Evolutionary conservation across 2,113 vertebrate genomes (phyloP), one percentile per base, ranked within the genome.

Genomic region (Lethenteron camtschaticum): DNA sequence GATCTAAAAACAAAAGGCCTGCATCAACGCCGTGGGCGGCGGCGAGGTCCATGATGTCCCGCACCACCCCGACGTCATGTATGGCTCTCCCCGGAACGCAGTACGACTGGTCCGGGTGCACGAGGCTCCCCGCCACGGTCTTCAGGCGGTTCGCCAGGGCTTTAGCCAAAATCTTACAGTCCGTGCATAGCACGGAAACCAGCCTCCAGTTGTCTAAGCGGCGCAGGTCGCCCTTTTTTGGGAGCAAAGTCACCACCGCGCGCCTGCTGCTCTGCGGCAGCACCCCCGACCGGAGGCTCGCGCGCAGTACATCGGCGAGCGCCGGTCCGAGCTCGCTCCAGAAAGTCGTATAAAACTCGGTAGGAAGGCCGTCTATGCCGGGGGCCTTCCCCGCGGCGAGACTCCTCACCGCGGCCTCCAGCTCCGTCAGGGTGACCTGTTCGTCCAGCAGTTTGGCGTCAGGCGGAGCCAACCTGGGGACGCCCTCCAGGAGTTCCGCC

Each of bases 131-230:
- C 14, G 18, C 18, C 60, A 66, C 8, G 18, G 60, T 14, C 18
- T 66, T 66, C 14, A 66, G 60, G 60, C 60, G 60, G 60, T 66
- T 66, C 14, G 60, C 60, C 14, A 66, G 60, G 18, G 9, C 5
- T 66, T 66, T 66, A n/a, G 60, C 14, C 8, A 66, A 66, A 9
- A 66, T 66, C 60, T 66, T 66, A 18, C 18, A 66, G 60, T 66
- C 60, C 60, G 60, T 66, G 60, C 60, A 66, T 14, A 66, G 60
- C 14, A 66, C 60, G 60, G 18, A 18, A 66, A 66, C 18, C 14
- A 8, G 60, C 14, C 9, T 14, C 60, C 60, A 66, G 18, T 66
- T 66, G 14, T 66, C 18, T n/a, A 66, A 18, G 14, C 18, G 60
- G 4, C 18, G 3, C 3, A 66, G 60, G 60, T 66, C 60, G 14